Evolutionary conservation across 2,797 vertebrate genomes (phyloP).

Genomic region (Nyctalus aviator): DNA sequence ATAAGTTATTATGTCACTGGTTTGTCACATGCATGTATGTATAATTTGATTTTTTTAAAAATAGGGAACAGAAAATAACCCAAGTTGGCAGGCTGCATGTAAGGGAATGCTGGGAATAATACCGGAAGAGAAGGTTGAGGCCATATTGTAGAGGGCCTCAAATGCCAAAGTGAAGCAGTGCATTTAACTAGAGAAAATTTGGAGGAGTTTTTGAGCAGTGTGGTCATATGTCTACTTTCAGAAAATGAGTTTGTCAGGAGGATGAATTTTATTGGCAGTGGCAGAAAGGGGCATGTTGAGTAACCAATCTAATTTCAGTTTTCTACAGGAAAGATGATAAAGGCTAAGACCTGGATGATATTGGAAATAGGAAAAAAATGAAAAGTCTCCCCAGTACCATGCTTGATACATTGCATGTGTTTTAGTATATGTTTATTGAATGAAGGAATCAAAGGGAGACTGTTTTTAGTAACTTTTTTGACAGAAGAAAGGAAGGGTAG

Average conservation of each 20-base stretch:
- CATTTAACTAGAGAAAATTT: slow-evolving; percentile 45
- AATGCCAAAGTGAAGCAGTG: neutral
- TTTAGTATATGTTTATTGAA: slow-evolving; percentile 21
- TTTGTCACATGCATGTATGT: slow-evolving; percentile 28
- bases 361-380: slow-evolving; percentile 31
- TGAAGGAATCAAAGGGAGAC: slow-evolving; percentile 27
- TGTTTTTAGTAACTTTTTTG: slow-evolving; percentile 58
- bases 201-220: neutral
- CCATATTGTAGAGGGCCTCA: neutral
- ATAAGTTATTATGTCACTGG: slow-evolving; percentile 31
- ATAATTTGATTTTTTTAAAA: slow-evolving; percentile 42
- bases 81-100: neutral
- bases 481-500: slow-evolving; percentile 39
- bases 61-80: slow-evolving; percentile 28
- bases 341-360: neutral
- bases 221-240: slow-evolving; percentile 18
- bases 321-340: slow-evolving; percentile 46
- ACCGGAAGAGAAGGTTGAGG: neutral
- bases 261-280: slow-evolving; percentile 25
- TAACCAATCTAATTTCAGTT: slow-evolving; percentile 50
- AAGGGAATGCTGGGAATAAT: slow-evolving; percentile 26
- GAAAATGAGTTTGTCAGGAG: slow-evolving; percentile 55
- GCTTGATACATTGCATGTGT: slow-evolving; percentile 16
- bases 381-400: slow-evolving; percentile 22
- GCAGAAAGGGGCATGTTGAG: neutral